Evolutionary conservation across 2,888 invertebrate genomes (phyloP).

Genomic region (Diachrysia chrysitis): DNA sequence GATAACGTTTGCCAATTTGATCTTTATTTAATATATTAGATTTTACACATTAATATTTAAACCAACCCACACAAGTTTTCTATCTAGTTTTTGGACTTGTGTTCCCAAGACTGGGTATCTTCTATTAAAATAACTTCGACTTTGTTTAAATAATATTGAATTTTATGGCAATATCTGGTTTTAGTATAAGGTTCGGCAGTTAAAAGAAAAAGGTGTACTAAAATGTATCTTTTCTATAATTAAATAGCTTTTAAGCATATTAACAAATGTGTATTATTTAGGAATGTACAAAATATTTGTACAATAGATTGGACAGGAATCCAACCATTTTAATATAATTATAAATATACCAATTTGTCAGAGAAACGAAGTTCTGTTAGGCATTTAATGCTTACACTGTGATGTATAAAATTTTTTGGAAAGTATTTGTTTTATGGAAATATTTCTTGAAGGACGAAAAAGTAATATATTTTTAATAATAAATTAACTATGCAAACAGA

Average conservation of each 20-base stretch:
- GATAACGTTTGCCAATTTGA: no score
- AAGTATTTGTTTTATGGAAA: background rate
- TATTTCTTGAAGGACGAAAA: background rate
- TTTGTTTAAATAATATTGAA: background rate
- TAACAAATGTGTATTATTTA: conserved; percentile 12
- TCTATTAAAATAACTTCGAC: background rate
- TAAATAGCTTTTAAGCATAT: conserved; percentile 14
- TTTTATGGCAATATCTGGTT: background rate
- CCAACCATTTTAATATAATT: conserved; percentile 1
- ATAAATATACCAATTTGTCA: conserved; percentile 10
- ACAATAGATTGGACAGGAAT: background rate
- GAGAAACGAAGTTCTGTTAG: conserved; percentile 21
- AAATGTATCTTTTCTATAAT: background rate
- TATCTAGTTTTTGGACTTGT: background rate
- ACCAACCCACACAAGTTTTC: background rate
- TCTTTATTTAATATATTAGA: no score
- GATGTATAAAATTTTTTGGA: conserved; percentile 35
- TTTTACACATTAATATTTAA: no score
- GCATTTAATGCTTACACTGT: conserved; percentile 42
- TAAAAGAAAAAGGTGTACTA: conserved; percentile 10
- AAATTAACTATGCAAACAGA: background rate
- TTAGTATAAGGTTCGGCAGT: conserved; percentile 4
- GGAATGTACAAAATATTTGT: background rate
- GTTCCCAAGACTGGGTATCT: background rate
- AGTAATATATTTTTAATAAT: conserved; percentile 8